Evolutionary conservation across 2,797 vertebrate genomes (phyloP).

Genomic region (Rhincodon typus): DNA sequence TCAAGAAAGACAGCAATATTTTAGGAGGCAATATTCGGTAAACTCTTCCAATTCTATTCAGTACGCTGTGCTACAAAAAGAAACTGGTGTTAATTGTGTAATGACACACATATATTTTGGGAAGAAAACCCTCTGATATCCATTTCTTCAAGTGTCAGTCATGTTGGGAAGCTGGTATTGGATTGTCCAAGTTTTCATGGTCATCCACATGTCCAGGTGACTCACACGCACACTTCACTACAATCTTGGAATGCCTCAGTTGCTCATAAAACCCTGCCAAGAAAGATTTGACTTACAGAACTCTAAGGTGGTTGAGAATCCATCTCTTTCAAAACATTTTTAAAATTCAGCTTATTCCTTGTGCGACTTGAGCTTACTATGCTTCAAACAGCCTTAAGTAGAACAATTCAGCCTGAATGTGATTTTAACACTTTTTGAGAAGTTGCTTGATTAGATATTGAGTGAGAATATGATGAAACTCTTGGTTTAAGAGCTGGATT

Average conservation of each 20-base stretch:
- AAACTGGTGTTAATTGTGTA: not conserved
- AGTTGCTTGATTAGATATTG: not conserved
- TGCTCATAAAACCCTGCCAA: not conserved
- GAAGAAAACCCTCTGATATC: not conserved
- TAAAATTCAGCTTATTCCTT: not conserved
- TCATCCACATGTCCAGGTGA: not conserved
- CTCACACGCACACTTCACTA: not conserved
- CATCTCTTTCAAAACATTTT: not conserved
- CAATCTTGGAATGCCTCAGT: not conserved
- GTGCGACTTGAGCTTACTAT: not conserved
- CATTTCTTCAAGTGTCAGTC: not conserved
- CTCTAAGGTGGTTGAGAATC: not conserved
- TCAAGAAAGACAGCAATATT: conserved; percentile 5
- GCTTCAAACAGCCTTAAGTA: not conserved
- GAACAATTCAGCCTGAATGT: not conserved
- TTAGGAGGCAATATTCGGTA: conserved; percentile 16
- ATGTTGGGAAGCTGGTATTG: not conserved
- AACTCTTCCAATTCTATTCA: not conserved
- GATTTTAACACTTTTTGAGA: not conserved
- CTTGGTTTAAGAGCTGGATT: not conserved
- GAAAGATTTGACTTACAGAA: not conserved
- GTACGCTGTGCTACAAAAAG: not conserved
- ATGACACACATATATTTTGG: not conserved
- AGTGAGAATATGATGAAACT: not conserved
- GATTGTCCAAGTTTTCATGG: not conserved